phyloP scores from a whole-genome alignment of 1,140 invertebrate genomes.

The Drosophila sp. region DNA sequence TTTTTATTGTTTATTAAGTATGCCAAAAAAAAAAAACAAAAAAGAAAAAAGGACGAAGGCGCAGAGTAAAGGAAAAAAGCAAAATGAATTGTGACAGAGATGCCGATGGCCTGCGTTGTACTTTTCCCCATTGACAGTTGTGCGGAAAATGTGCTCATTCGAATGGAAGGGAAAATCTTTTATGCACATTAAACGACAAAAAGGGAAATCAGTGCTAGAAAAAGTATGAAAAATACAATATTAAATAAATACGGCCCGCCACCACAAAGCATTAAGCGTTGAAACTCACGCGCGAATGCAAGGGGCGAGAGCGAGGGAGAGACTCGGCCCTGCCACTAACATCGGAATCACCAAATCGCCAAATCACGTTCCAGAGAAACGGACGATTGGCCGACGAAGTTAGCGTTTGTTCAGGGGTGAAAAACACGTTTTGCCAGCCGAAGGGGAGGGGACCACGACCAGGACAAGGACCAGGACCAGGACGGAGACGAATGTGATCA shows the following conservation, averaged over 20 bases:
- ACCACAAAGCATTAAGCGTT: slow-evolving; percentile 79
- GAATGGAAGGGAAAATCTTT: slow-evolving; percentile 79
- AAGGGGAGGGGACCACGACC: neutral
- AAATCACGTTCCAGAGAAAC: slow-evolving; percentile 24
- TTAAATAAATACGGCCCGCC: slow-evolving; percentile 75
- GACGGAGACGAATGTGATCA: neutral
- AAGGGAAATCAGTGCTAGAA: slow-evolving; percentile 78
- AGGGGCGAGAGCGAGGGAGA: slow-evolving; percentile 46
- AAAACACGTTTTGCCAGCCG: neutral
- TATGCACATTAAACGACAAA: slow-evolving; percentile 81
- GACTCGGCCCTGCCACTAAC: neutral
- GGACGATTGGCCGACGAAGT: slow-evolving; percentile 16
- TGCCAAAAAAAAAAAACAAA: slow-evolving; percentile 44
- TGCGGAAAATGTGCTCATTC: slow-evolving; percentile 77
- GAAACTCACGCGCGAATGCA: slow-evolving; percentile 71
- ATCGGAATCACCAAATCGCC: slow-evolving; percentile 18
- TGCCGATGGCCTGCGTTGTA: slow-evolving; percentile 45
- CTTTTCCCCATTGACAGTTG: slow-evolving; percentile 70
- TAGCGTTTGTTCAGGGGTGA: neutral
- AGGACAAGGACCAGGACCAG: too few relatives aligned
- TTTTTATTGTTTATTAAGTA: slow-evolving; percentile 71
- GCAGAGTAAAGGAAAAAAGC: slow-evolving; percentile 29
- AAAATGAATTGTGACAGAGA: slow-evolving; percentile 70
- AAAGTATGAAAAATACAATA: slow-evolving; percentile 78
- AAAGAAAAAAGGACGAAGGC: slow-evolving; percentile 65